Conservation (phyloP, 2,797 vertebrate species). For the Myotis pilosus region DNA sequence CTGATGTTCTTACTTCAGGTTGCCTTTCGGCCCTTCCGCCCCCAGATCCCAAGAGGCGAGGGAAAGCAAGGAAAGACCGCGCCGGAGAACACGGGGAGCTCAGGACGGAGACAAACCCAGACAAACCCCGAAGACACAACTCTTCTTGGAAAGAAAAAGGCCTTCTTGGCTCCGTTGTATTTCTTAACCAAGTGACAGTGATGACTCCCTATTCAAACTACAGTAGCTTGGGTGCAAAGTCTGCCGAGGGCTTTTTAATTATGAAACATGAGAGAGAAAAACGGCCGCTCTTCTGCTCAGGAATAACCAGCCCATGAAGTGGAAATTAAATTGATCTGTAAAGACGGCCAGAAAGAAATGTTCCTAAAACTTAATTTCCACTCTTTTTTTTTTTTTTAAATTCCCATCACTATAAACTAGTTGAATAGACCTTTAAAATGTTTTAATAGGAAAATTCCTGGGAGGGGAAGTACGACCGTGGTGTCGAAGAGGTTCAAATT, state of each 20-base stretch:
- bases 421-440: slow-evolving; percentile 67
- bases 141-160: slow-evolving; percentile 61
- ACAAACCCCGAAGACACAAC: neutral
- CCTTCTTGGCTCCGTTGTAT: slow-evolving; percentile 45
- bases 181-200: slow-evolving; percentile 74
- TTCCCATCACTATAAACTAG: slow-evolving; percentile 73
- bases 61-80: neutral
- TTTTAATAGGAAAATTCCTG: slow-evolving; percentile 77
- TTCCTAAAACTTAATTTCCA: slow-evolving; percentile 72
- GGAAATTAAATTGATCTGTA: slow-evolving; percentile 68
- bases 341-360: slow-evolving; percentile 69
- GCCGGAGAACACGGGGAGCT: neutral
- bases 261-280: slow-evolving; percentile 64
- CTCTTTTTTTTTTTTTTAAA: slow-evolving; percentile 52
- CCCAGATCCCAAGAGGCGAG: neutral
- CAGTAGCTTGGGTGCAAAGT: slow-evolving; percentile 54
- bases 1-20: neutral
- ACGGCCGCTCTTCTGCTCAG: slow-evolving; percentile 55
- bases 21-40: neutral
- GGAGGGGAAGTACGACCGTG: slow-evolving; percentile 59
- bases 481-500: slow-evolving; percentile 63
- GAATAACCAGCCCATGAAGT: slow-evolving; percentile 71
- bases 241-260: slow-evolving; percentile 66
- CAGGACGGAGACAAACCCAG: neutral
- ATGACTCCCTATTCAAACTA: slow-evolving; percentile 66